Conservation (phyloP, 2,888 invertebrate genomes). For the Heliconius erato region DNA sequence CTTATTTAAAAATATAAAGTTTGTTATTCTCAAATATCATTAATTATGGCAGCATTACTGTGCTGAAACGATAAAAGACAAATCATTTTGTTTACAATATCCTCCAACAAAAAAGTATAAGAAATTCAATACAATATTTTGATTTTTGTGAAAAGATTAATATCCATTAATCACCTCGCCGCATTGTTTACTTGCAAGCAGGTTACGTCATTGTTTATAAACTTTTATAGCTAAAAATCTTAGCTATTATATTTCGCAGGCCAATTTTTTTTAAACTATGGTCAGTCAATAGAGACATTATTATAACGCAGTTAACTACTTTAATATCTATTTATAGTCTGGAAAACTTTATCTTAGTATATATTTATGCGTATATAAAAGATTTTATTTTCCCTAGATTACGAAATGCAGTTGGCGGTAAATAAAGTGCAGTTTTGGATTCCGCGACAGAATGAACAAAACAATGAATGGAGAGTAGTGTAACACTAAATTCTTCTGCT, state of each 20-base stretch:
- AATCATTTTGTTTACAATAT: conserved; percentile 13
- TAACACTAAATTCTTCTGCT: too few relatives aligned
- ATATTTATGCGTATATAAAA: too few relatives aligned
- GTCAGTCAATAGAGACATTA: not conserved
- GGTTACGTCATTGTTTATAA: not conserved
- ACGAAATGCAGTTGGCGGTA: too few relatives aligned
- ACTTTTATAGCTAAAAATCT: not conserved
- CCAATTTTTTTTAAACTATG: not conserved
- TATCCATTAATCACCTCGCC: not conserved
- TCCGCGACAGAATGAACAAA: too few relatives aligned
- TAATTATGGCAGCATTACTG: conserved; percentile 8
- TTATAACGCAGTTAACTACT: not conserved
- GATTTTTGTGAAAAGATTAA: conserved; percentile 2
- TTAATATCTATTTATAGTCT: too few relatives aligned
- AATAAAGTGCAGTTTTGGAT: too few relatives aligned
- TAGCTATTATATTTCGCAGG: not conserved
- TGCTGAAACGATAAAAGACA: not conserved
- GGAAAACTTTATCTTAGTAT: too few relatives aligned
- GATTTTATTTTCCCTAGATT: too few relatives aligned
- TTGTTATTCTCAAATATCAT: not conserved
- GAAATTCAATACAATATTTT: conserved; percentile 4
- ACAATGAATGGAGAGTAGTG: too few relatives aligned
- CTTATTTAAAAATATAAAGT: not conserved
- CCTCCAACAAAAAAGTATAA: not conserved
- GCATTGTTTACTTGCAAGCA: not conserved